phyloP scores from a whole-genome alignment of 2,797 vertebrate genomes.

The Tragopan temminckii region DNA sequence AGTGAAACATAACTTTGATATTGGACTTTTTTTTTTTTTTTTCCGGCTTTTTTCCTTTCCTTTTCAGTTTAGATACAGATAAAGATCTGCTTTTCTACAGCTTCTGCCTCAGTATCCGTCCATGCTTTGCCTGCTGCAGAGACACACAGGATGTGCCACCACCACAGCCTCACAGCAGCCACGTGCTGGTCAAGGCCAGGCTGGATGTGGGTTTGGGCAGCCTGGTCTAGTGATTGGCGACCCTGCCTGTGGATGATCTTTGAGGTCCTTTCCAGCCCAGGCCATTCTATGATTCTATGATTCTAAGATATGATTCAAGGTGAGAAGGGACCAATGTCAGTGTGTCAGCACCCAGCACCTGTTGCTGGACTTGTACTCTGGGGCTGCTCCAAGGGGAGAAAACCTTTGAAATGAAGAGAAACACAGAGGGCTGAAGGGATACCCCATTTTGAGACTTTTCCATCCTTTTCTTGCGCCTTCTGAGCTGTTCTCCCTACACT shows the following conservation, averaged over 20 bases:
- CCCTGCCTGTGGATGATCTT: too few relatives aligned
- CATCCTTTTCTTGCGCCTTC: not conserved
- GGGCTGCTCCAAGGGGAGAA: not conserved
- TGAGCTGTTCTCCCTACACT: not conserved
- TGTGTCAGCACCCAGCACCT: accelerated
- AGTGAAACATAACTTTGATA: slow-evolving; percentile 5
- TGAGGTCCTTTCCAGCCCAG: too few relatives aligned
- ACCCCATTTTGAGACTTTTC: not conserved
- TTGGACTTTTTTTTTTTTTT: not conserved
- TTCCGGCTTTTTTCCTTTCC: not conserved
- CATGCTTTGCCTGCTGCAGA: not conserved
- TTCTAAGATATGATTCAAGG: too few relatives aligned
- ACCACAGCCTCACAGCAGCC: accelerated
- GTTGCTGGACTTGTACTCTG: not conserved
- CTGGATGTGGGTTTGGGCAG: too few relatives aligned
- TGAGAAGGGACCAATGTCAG: accelerated
- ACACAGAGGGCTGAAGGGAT: not conserved
- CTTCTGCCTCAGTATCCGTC: not conserved
- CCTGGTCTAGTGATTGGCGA: too few relatives aligned
- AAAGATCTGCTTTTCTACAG: not conserved
- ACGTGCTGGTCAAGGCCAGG: accelerated
- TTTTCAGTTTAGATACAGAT: not conserved
- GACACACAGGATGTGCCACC: not conserved
- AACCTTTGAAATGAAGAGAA: not conserved
- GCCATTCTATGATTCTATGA: too few relatives aligned